Base-by-base conservation (phyloP, 2,113 vertebrate species). In the Sardina pilchardus region DNA sequence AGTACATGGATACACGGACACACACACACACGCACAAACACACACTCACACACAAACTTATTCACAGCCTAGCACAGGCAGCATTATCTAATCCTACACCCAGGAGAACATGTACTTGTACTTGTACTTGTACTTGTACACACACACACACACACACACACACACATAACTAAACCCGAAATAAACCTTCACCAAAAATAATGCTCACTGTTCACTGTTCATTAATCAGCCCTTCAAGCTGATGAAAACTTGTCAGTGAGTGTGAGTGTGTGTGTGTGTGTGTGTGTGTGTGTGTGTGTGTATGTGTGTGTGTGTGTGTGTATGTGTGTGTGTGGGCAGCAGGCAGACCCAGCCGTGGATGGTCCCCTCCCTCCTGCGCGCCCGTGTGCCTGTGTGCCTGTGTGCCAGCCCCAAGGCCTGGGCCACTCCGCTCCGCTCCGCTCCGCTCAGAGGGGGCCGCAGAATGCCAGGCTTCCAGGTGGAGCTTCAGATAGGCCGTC, bases 391-490 rank as follows among this genome's bases (percentile, higher is more conserved):
- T 93, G 88, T 87, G 85, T 87, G 90, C 92, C 92, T 93, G 88
- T 87, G 85, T 87, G 90, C 92, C 92, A 89, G 93, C 91, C 91
- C 85, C 91, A 91, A 53, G 50, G 17, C 50, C 14, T 53, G 50
- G 50, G 59, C 50, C 1, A 4, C 39, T 1, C 45, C 7, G 45
- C 45, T 47, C 50, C 1, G 39, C 39, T 1, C 45, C 7, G 45
- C 45, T 47, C 50, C 1, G 24, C n/a, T 44, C n/a, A 39, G 42
- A 71, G 42, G 83, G 83, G 47, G 59, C 43, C 47, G 90, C 88
- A 89, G 93, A 92, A 94, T 94, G 93, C 92, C 94, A 94, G 92
- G 93, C 91, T 92, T 93, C 94, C 93, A 92, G 93, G 94, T 93
- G 92, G 92, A 91, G 93, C 93, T 92, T 93, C 94, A 94, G 94